Evolutionary conservation across 2,888 invertebrate species (phyloP), one percentile per base, ranked within the genome.

Genomic region (Ypsolopha scabrella): DNA sequence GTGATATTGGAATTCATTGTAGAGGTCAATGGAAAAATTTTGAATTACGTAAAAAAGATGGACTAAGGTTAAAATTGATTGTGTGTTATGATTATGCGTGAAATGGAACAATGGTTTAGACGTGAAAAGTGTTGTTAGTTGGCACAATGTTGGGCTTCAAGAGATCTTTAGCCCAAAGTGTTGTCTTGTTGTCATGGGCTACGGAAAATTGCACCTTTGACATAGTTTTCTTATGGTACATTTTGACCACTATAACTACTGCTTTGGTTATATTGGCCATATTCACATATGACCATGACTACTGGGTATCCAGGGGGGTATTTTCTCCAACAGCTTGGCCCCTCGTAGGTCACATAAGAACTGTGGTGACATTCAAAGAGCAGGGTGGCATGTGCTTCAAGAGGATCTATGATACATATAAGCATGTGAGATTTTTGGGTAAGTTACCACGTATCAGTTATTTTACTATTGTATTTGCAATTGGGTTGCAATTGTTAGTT

Each of bases 301-400:
- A 86, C 57, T 86, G 86, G 86, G 55, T 43, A n/a, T 53, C 60
- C 0, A 61, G 71, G 41, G 85, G 85, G 0, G 69, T 86, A 14
- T 82, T 75, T 52, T 76, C 83, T 0, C 86, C 86, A 1, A 76
- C 82, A 0, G 76, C 70, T 0, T 68, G 70, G 70, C 86, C 82
- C 0, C 58, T 86, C 2, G 81, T 85, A 0, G 86, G 86, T 1
- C 83, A 86, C 55, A 85, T 85, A 35, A 59, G 69, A 50, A 62
- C 79, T 0, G 79, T 85, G 54, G 76, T 79, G 7, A 65, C 70
- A 39, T 80, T 83, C 54, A 77, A 75, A 60, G 85, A 85, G 56
- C 86, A 86, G 62, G 80, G 80, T 1, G 86, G 85, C 0, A 70
- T 81, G 62, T 80, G 78, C 54, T 86, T 83, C 59, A 77, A 82